Conservation (phyloP, 2,888 invertebrate genomes). For the Tenthredo amoena region DNA sequence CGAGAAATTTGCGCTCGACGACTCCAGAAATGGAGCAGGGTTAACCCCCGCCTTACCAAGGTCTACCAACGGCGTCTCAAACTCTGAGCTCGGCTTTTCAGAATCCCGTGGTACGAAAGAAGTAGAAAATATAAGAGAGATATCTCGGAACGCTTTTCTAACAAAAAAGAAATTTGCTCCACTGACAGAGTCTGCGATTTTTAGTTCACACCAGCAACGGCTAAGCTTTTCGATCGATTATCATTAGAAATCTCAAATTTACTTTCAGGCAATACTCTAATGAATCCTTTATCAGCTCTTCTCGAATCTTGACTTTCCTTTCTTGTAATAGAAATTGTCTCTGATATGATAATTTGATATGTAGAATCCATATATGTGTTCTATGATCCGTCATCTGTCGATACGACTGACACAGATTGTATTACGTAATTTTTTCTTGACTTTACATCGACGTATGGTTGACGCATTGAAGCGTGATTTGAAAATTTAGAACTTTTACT, state of each 20-base stretch:
- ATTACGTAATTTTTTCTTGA: neutral
- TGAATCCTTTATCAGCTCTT: no score
- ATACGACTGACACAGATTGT: neutral
- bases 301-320: neutral
- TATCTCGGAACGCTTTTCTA: neutral
- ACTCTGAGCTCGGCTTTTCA: neutral
- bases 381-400: neutral
- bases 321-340: neutral
- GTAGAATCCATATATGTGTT: no score
- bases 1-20: constrained; percentile 7
- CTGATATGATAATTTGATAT: neutral
- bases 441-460: neutral
- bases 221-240: neutral
- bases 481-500: neutral
- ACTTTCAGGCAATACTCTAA: neutral
- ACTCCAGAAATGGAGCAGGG: neutral
- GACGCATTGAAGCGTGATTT: neutral
- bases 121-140: neutral
- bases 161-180: neutral
- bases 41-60: neutral
- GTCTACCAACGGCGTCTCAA: neutral
- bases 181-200: neutral
- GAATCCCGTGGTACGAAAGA: neutral
- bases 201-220: neutral
- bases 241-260: neutral